Evolutionary conservation across 2,113 vertebrate species (phyloP), one percentile per base, ranked within the genome.

Genomic region (Forbesichthys papilliferus): DNA sequence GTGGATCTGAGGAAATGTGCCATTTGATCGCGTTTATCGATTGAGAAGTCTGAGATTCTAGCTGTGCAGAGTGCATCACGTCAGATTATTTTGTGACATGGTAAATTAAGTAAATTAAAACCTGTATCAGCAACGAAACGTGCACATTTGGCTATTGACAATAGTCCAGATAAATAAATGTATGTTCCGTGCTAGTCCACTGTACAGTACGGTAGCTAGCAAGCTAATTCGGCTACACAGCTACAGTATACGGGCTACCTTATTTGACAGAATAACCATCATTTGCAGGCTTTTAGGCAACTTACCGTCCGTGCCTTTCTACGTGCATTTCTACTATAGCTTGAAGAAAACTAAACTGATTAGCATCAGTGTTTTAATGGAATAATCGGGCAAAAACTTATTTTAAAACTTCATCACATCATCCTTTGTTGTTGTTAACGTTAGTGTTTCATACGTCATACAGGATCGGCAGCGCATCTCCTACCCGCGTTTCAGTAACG

Each of bases 361-460:
- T n/a, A 20, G 69, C 1, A n/a, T 13, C 1, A 0, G 13, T 11
- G 8, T 18, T 3, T 18, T 54, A 6, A n/a, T 16, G 3, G 4
- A 16, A 6, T 47, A 13, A 12, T 0, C 14, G 16, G 48, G 8
- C 16, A 48, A 8, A 53, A 33, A 63, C 10, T 36, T 18, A 83
- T 48, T 74, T 74, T 59, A 4, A 73, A 88, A 85, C 79, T 85
- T 83, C 48, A 79, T 73, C 55, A 48, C 65, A 66, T 48, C 75
- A 59, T 71, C 74, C 79, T 88, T 86, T 87, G 85, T 85, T 85
- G 65, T 83, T 85, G 70, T 73, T 42, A 68, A 52, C 34, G 57
- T 18, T 11, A 1, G 5, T 48, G 49, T 7, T 42, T 73, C 68
- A 14, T 63, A 64, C 81, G 72, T 80, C 80, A 75, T 8, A 42